Evolutionary conservation across 2,113 vertebrate genomes (phyloP).

Genomic region (Nannospalax galili): DNA sequence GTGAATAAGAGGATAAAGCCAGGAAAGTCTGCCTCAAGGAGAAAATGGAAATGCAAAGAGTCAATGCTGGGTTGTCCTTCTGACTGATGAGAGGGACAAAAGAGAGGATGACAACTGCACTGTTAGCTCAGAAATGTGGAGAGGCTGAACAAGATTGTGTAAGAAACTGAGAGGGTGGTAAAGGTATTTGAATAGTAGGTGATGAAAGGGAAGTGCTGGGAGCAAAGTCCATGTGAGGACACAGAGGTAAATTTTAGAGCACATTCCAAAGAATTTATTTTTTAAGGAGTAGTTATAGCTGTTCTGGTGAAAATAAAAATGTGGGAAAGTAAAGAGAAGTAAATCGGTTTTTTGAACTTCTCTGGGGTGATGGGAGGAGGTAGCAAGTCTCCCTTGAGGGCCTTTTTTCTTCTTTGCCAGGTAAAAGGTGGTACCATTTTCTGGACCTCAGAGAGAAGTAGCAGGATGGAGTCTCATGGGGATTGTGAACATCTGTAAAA

Average conservation of each 20-base stretch:
- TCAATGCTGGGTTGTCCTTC: not conserved
- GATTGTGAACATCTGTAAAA: not conserved
- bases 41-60: too few relatives aligned
- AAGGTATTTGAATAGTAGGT: not conserved
- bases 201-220: not conserved
- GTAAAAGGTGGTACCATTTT: not conserved
- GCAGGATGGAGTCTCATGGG: not conserved
- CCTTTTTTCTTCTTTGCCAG: not conserved
- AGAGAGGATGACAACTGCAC: not conserved
- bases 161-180: not conserved
- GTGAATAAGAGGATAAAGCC: not conserved
- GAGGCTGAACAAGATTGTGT: not conserved
- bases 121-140: too few relatives aligned
- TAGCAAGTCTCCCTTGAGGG: not conserved
- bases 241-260: not conserved
- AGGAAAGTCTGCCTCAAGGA: not conserved
- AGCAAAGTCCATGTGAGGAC: not conserved
- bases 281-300: not conserved
- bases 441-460: not conserved
- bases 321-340: not conserved
- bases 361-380: too few relatives aligned
- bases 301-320: not conserved
- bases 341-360: not conserved
- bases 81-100: not conserved
- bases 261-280: not conserved